These are phyloP conservation scores for Tricholaema leucomelas DNA, from an alignment of 2,113 vertebrate genomes.

Conservation along the genomic window DNA sequence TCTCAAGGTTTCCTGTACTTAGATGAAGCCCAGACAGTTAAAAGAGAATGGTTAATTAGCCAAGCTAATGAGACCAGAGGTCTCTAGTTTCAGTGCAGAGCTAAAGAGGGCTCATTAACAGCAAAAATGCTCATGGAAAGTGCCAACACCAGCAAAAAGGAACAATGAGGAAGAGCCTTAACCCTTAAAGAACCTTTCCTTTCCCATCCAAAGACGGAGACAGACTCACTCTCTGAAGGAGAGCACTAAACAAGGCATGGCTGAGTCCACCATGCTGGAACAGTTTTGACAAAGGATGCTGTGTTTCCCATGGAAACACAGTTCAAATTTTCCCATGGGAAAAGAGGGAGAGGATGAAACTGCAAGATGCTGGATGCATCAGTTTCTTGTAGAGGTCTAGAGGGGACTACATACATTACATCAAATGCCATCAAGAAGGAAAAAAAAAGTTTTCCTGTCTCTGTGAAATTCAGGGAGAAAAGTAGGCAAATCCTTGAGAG, in stretches of 20 bases:
- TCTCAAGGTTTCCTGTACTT: background rate
- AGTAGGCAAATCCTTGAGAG: background rate
- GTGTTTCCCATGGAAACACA: background rate
- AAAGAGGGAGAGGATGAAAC: background rate
- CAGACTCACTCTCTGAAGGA: background rate
- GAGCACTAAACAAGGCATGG: background rate
- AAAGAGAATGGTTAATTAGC: slow-evolving; percentile 47
- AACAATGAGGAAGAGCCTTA: background rate
- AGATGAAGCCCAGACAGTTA: background rate
- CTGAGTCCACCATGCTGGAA: background rate
- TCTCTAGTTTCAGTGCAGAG: background rate
- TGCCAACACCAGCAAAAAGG: background rate
- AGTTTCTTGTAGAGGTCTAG: background rate
- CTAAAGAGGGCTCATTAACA: slow-evolving; percentile 35
- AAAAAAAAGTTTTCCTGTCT: background rate
- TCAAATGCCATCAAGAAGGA: background rate
- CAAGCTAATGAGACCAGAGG: slow-evolving; percentile 43
- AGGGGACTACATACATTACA: background rate
- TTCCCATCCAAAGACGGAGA: background rate
- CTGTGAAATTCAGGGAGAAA: background rate
- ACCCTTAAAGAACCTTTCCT: background rate
- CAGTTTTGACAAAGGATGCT: background rate
- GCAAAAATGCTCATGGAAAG: background rate
- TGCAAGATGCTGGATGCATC: background rate
- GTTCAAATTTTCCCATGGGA: background rate